Conservation (phyloP, 2,888 invertebrate species). For the Zele albiditarsus region DNA sequence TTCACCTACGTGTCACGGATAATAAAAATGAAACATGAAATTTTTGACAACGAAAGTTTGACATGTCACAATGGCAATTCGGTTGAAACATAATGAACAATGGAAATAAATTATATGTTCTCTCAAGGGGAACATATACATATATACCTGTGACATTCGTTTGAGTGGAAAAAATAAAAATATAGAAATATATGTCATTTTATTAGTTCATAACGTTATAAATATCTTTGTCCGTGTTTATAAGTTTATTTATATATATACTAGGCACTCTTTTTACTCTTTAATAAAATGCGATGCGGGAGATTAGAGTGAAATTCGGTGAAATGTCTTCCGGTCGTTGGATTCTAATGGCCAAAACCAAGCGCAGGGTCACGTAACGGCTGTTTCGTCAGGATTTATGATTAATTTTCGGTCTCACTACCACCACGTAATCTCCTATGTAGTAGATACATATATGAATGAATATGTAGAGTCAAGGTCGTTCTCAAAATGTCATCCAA, state of each 20-base stretch:
- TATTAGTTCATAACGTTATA: conserved; percentile 33
- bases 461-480: conserved; percentile 1
- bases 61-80: not conserved
- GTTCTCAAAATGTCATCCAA: not conserved
- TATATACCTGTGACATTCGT: conserved; percentile 7
- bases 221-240: conserved; percentile 1
- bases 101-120: not conserved
- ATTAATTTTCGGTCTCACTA: conserved; percentile 22
- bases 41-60: conserved; percentile 16
- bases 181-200: not conserved
- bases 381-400: conserved; percentile 49
- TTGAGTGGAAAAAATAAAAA: not conserved
- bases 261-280: not conserved
- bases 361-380: conserved; percentile 56
- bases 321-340: conserved; percentile 66
- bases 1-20: conserved; percentile 41
- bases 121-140: not conserved
- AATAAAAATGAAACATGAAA: conserved; percentile 22
- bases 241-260: not conserved
- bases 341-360: conserved; percentile 54
- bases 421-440: not conserved
- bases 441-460: not conserved
- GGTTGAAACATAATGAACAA: conserved; percentile 17
- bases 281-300: conserved; percentile 50
- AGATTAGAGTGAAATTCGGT: conserved; percentile 58